These are phyloP conservation scores for Pseudochirops corinnae DNA, from an alignment of 2,797 vertebrate genomes.

Conservation along the genomic window DNA sequence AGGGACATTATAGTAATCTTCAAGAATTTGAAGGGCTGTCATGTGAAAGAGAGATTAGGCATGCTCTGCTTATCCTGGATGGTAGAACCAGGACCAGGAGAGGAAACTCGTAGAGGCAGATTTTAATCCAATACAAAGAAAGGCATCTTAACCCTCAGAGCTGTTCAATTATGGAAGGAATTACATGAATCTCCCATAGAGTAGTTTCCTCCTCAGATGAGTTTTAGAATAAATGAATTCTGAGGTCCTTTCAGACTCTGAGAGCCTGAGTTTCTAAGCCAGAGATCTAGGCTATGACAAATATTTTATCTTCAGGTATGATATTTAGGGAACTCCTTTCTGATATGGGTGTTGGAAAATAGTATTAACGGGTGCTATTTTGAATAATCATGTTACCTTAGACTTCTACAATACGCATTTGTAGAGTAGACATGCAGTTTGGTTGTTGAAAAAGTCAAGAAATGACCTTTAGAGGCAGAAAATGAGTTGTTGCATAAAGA, in stretches of 20 bases:
- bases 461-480: background rate
- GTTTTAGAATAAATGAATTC: conserved; percentile 27
- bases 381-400: background rate
- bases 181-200: conserved; percentile 50
- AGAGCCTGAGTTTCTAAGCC: background rate
- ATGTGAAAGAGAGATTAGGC: background rate
- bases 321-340: background rate
- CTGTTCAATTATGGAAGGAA: conserved; percentile 65
- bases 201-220: conserved; percentile 31
- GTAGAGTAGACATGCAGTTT: background rate
- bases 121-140: conserved; percentile 58
- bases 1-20: background rate
- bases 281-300: background rate
- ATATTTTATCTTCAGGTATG: background rate
- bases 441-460: background rate
- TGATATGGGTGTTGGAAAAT: background rate
- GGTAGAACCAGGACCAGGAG: conserved; percentile 38
- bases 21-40: background rate
- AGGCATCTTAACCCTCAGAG: conserved; percentile 64
- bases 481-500: background rate
- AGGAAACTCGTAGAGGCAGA: conserved; percentile 41
- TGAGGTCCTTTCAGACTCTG: conserved; percentile 37
- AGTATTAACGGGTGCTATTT: background rate
- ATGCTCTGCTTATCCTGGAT: background rate
- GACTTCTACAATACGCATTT: background rate